Evolutionary conservation across 2,888 invertebrate species (phyloP).

Genomic region (Periphyllus acericola): DNA sequence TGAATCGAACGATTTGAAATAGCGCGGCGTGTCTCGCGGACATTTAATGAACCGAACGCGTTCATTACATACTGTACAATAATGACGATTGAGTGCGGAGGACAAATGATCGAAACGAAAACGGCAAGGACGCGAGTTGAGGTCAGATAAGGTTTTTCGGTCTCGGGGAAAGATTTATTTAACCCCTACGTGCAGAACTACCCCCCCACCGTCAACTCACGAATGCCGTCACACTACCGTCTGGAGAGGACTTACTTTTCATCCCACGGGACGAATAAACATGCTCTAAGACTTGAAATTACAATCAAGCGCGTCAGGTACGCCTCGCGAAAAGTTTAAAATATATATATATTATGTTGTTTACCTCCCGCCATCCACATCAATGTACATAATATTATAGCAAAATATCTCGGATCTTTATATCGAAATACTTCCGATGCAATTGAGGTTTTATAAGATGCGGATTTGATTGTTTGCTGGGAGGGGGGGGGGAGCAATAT

Average conservation of each 20-base stretch:
- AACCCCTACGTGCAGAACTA: background rate
- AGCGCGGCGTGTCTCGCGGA: too few species aligned
- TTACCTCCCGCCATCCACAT: too few species aligned
- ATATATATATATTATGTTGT: background rate
- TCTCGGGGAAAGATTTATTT: slow-evolving; percentile 12
- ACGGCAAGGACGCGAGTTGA: background rate
- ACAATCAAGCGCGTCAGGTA: background rate
- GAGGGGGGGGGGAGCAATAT: too few species aligned
- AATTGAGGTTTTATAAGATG: too few species aligned
- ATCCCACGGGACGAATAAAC: slow-evolving; percentile 15
- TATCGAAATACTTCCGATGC: too few species aligned
- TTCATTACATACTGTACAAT: background rate
- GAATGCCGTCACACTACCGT: too few species aligned
- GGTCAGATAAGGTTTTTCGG: slow-evolving; percentile 2
- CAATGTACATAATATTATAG: too few species aligned
- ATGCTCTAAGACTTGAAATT: background rate
- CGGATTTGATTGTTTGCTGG: too few species aligned
- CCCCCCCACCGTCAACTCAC: too few species aligned
- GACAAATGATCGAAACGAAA: slow-evolving; percentile 11
- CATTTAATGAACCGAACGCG: too few species aligned
- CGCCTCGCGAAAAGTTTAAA: background rate
- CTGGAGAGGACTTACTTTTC: background rate
- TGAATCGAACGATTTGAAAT: too few species aligned
- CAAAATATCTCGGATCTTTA: too few species aligned
- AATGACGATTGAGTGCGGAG: background rate